Percentiles rank a stretch among this genome's conserved stretches.
phyloP scores from a whole-genome alignment of 2,113 vertebrate species.

The Atlantisia rogersi region DNA sequence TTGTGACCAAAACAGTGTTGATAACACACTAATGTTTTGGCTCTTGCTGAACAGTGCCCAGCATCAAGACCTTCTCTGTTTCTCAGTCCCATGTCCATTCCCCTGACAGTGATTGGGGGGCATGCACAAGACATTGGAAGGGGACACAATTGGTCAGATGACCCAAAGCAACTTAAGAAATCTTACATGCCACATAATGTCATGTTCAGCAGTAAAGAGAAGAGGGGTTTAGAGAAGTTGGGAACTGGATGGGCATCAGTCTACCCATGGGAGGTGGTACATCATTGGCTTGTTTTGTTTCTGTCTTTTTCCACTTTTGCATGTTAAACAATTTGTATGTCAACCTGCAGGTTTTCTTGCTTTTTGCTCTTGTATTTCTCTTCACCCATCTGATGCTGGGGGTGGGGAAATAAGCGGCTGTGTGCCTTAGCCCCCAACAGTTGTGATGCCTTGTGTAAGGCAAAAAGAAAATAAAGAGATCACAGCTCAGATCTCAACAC shows the following conservation, averaged over 20 bases:
- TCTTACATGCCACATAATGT: background rate
- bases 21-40: background rate
- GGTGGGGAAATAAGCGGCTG: fast-evolving
- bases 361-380: background rate
- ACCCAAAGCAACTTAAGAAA: background rate
- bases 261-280: background rate
- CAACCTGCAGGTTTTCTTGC: background rate
- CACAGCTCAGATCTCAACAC: background rate
- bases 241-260: fast-evolving
- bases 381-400: fast-evolving
- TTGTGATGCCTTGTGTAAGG: background rate
- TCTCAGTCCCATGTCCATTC: fast-evolving
- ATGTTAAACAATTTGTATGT: background rate
- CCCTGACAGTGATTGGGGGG: background rate
- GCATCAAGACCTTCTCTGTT: background rate
- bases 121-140: fast-evolving
- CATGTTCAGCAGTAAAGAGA: background rate
- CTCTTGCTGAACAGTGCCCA: background rate
- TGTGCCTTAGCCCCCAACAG: background rate
- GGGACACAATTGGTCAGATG: background rate
- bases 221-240: background rate
- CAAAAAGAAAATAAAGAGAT: background rate
- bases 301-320: background rate
- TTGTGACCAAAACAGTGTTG: background rate
- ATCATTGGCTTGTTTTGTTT: background rate